Evolutionary conservation across 2,113 vertebrate species (phyloP), one percentile per base, ranked within the genome.

Genomic region (Ivindomyrus marchei): DNA sequence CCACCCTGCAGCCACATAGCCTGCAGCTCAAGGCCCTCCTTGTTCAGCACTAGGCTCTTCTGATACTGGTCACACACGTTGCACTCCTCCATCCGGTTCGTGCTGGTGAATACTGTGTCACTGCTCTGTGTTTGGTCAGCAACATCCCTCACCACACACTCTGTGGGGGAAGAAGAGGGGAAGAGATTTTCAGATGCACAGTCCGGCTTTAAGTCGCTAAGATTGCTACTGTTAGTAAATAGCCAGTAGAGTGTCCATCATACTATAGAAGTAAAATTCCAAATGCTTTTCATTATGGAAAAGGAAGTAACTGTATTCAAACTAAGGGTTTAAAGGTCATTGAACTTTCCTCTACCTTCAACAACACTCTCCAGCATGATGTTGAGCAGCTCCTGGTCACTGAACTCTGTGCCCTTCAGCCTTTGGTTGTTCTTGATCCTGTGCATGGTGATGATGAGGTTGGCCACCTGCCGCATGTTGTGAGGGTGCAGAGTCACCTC

Each of bases 1-100:
- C 92, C 93, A 0, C 70, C 94, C 31, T 52, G 91, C 31, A 95
- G 92, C 0, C 92, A 93, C 62, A 94, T 45, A 1, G 95, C 95
- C 88, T 90, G 36, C 58, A 96, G 91, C 3, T 90, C 3, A 0
- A 50, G 2, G 0, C 7, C 17, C 1, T 2, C 31, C 0, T 36
- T 0, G 0, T 0, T 1, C 0, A 8, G 27, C 21, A 94, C 39
- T 27, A 95, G 0, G 4, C 74, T 21, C 88, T 94, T 95, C 9
- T 95, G 27, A 0, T 8, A 42, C 0, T 0, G 0, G 77, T 95
- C 95, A 1, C 49, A 84, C 88, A 96, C 42, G 0, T 15, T 88
- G 74, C 52, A 93, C 19, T 66, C 62, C 42, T 90, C 1, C 5
- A 1, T 19, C 7, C 7, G 3, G 1, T 17, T 47, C 0, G 42